Evolutionary conservation across 2,113 vertebrate species (phyloP), one percentile per base, ranked within the genome.

Genomic region (Ammodramus savannarum): DNA sequence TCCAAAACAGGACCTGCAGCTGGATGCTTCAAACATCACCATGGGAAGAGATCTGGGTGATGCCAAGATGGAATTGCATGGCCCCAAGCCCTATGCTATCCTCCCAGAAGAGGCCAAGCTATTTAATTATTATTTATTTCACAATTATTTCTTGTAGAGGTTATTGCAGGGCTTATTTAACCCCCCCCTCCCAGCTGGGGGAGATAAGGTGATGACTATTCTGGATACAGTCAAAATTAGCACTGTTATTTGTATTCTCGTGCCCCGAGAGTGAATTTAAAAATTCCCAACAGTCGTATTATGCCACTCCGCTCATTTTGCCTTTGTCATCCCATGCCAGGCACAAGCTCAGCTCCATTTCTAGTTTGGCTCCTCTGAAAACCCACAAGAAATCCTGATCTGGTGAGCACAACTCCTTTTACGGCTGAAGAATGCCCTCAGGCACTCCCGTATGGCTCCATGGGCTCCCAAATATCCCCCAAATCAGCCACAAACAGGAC

Each of bases 401-500:
- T 97, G 93, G 96, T 84, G 94, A 97, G 82, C 92, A 93, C 95
- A 94, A 18, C 41, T 96, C 94, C 93, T 96, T 96, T 97, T 96
- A 96, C 9, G 95, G 96, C 85, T 96, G 90, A 96, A 97, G 93
- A 96, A 96, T 96, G 89, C 87, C 96, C 75, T 80, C 87, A 78
- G 55, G 85, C 91, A 36, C 87, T 85, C 76, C 69, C 2, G 0
- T 43, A 27, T 39, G n/a, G 89, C 87, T 94, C 87, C 61, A 14
- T 8, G 68, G 76, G 82, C 82, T 96, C 85, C 89, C 76, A 73
- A 80, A 85, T 71, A 16, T 59, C 75, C 90, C 89, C 92, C 85
- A 77, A 52, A 95, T 71, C 6, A 2, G 90, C 90, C 66, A 73
- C 27, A 79, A 91, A 74, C 0, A 1, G 58, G 32, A 57, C 11